Evolutionary conservation across 2,797 vertebrate genomes (phyloP).

Genomic region (Huso huso): DNA sequence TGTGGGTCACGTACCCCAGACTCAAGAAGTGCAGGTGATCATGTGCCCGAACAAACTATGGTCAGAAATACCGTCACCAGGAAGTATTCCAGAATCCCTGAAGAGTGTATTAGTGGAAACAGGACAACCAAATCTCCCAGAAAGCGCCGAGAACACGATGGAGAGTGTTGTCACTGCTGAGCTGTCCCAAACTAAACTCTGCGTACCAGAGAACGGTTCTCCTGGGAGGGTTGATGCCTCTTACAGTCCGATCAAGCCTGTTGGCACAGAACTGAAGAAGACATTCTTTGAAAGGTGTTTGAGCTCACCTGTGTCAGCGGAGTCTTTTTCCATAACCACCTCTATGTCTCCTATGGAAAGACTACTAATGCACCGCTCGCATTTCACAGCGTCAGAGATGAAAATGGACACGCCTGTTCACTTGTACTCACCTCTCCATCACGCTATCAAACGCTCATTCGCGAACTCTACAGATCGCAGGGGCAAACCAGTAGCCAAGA

Average conservation of each 20-base stretch:
- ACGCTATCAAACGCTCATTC: constrained; percentile 50
- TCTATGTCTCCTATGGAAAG: constrained; percentile 58
- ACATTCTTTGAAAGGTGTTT: constrained; percentile 58
- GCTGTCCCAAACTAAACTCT: constrained; percentile 30
- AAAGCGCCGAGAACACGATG: constrained; percentile 32
- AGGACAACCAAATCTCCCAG: constrained; percentile 44
- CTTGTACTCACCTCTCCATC: constrained; percentile 47
- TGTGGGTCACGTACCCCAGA: constrained; percentile 4
- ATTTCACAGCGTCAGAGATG: constrained; percentile 44
- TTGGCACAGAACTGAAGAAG: constrained; percentile 48
- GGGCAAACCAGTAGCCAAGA: constrained; percentile 53
- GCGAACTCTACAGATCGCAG: constrained; percentile 40
- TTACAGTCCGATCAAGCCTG: constrained; percentile 59
- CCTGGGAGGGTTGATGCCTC: constrained; percentile 29
- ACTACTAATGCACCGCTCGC: constrained; percentile 56
- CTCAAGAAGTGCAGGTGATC: constrained; percentile 18
- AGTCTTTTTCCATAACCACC: constrained; percentile 63
- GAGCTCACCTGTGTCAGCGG: constrained; percentile 57
- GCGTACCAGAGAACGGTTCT: constrained; percentile 25
- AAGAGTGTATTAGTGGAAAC: constrained; percentile 37
- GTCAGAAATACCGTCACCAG: constrained; percentile 20
- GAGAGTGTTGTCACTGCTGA: constrained; percentile 26
- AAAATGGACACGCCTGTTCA: constrained; percentile 42
- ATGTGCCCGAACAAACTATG: neutral
- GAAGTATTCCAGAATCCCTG: constrained; percentile 39